Base-by-base conservation (phyloP, 2,797 vertebrate species). In the Peromyscus nudipes region DNA sequence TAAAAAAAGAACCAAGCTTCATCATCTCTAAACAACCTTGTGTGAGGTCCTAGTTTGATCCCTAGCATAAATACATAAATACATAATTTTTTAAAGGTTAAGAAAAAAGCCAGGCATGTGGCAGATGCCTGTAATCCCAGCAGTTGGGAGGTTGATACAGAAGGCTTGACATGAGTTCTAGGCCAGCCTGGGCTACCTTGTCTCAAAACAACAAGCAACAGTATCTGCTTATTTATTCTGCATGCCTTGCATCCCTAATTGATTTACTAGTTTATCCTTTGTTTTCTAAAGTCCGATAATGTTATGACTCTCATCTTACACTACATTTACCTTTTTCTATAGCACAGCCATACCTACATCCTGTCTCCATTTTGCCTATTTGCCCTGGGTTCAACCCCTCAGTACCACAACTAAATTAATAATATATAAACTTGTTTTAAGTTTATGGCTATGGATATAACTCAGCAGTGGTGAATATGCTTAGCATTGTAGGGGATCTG, bases 281-380 rank as follows among this genome's bases (percentile, higher is more conserved):
- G 60, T 40, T 62, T 75, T 81, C 90, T 57, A 37, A 96, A 40
- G 80, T 31, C 43, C 43, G 75, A 62, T 2, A 57, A 37, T 49
- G 79, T 87, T 94, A 81, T 71, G 71, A 65, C 81, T 49, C 60
- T 82, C 69, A 34, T n/a, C 89, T 76, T 40, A 83, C 76, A 89
- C 69, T 76, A 16, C 62, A 84, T 49, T 89, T 64, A 49, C 12
- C 31, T 17, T 62, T 82, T 52, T 52, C 40, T 67, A 2, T 81
- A 64, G 57, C 31, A 67, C 43, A 83, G 49, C 16, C 64, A 21
- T 25, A 64, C 16, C 31, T 57, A 13, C 37, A 82, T 87, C 75
- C 17, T 57, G 52, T 13, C 34, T 19, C 46, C n/a, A 75, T 92
- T 83, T 88, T 73, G 27, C 31, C 84, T 49, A 75, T 60, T 77